Conservation (phyloP, 2,888 invertebrate species). For the Philopedon plagiatum region DNA sequence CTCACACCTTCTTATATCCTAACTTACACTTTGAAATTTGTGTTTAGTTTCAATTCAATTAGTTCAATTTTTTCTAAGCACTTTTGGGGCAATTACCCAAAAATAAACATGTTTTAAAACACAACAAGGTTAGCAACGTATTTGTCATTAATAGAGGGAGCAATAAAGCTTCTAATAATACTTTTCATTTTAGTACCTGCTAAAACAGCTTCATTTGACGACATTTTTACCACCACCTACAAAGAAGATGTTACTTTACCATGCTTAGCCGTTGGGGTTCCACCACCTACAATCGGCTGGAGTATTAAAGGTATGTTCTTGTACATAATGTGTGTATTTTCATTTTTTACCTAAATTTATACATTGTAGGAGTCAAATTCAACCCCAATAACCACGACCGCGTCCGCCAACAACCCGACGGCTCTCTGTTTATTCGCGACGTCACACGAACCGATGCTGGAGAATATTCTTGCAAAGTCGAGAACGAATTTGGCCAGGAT, state of each 20-base stretch:
- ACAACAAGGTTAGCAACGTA: too few relatives aligned
- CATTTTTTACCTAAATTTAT: too few relatives aligned
- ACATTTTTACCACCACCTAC: constrained; percentile 92
- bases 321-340: not conserved
- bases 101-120: too few relatives aligned
- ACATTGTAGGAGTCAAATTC: constrained; percentile 71
- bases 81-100: too few relatives aligned
- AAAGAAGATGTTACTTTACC: constrained; percentile 93
- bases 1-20: too few relatives aligned
- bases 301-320: constrained; percentile 79
- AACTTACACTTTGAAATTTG: too few relatives aligned
- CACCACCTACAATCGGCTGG: constrained; percentile 92
- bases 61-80: too few relatives aligned
- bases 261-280: constrained; percentile 93
- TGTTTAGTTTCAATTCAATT: too few relatives aligned
- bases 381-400: constrained; percentile 86
- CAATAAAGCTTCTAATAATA: too few relatives aligned
- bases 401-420: constrained; percentile 88
- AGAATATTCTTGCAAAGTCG: constrained; percentile 94
- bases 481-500: constrained; percentile 93
- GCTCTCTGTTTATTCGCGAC: constrained; percentile 90
- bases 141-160: too few relatives aligned
- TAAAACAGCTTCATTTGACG: constrained; percentile 95
- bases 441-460: constrained; percentile 93
- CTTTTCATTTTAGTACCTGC: constrained; percentile 82